Base-by-base conservation (phyloP, 2,113 vertebrate genomes). In the Helogale parvula region DNA sequence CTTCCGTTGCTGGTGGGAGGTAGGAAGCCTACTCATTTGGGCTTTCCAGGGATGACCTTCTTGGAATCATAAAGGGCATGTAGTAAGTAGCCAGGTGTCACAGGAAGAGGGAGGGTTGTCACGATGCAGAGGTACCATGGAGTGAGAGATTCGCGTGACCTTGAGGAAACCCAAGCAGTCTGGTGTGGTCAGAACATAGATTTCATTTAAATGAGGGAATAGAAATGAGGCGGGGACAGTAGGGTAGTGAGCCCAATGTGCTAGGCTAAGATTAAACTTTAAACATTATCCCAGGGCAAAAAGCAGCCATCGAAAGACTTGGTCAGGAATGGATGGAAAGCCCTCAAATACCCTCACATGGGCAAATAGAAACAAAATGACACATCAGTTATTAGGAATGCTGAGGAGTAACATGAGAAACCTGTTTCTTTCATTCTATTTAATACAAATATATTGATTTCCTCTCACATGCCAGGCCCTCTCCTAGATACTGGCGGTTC, bases 131-230 rank as follows among this genome's bases (percentile, higher is more conserved):
- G 19, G 38, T 54, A 77, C 60, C 29, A 5, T 47, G 93, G 41
- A 47, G 0, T 8, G 1, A 52, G 87, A 63, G 41, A 63, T 23
- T 19, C 35, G 2, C 7, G 41, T 76, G 76, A 90, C 88, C 41
- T 69, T 92, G 87, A 92, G 80, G 68, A 94, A 92, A 84, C 50
- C 57, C 33, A 76, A 83, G 29, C n/a, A 65, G 15, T 88, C 57
- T 89, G 72, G 29, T 68, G 14, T 65, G 72, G 21, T 88, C 52
- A 94, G 47, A 84, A 52, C 77, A 76, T 41, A 74, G 69, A 90
- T 76, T 97, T 94, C 33, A 79, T 74, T 76, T 95, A 88, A 90
- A 94, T 33, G 92, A 89, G 79, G 71, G 72, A 88, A 63, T 82
- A 54, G 85, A 94, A 35, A 50, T 72, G 63, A 93, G 76, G 4